Evolutionary conservation across 2,113 vertebrate species (phyloP).

Genomic region (Bubo bubo): DNA sequence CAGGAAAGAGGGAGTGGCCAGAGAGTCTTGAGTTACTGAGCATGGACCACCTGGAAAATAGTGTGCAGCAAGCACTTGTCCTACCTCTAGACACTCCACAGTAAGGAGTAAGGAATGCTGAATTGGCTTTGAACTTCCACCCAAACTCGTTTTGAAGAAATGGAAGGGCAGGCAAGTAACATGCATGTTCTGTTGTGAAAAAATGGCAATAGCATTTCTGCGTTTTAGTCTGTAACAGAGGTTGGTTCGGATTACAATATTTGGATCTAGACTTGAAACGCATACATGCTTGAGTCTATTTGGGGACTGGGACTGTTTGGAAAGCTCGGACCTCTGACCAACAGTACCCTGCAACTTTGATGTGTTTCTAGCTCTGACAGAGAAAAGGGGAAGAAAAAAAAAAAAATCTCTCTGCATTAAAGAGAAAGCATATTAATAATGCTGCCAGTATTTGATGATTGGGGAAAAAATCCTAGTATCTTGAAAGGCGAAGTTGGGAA

Average conservation of each 20-base stretch:
- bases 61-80: neutral
- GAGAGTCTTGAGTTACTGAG: neutral
- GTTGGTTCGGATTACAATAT: neutral
- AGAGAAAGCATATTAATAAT: neutral
- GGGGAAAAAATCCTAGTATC: neutral
- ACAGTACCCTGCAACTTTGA: neutral
- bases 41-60: slow-evolving; percentile 20
- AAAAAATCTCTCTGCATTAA: neutral
- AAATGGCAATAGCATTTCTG: neutral
- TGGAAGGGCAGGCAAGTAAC: slow-evolving; percentile 61
- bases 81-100: neutral
- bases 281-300: neutral
- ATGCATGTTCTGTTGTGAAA: neutral
- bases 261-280: neutral
- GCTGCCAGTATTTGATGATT: neutral
- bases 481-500: neutral
- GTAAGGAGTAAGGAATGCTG: neutral
- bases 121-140: neutral
- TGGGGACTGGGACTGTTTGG: neutral
- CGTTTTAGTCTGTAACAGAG: neutral
- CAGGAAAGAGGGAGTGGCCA: slow-evolving; percentile 62
- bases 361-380: neutral
- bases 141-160: neutral
- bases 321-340: neutral
- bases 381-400: neutral